A percentile compares a stretch with the other conserved stretches of the same genome.
These are phyloP conservation scores for Corythaeola cristata DNA, from an alignment of 2,113 vertebrate species.

Conservation along the genomic window DNA sequence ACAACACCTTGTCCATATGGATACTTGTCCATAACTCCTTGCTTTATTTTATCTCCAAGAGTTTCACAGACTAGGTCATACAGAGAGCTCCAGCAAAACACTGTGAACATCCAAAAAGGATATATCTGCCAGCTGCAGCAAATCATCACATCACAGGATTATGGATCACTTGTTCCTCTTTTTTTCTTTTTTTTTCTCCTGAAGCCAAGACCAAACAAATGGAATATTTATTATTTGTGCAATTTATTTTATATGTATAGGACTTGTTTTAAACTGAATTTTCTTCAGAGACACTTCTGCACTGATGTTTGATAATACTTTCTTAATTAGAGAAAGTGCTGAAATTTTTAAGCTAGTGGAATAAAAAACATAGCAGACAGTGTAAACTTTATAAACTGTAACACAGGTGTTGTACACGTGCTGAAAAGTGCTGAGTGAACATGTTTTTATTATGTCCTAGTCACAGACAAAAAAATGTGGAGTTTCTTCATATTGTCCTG, in stretches of 20 bases:
- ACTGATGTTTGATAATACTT: not conserved
- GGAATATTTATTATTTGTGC: not conserved
- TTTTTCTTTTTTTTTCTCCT: not conserved
- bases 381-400: not conserved
- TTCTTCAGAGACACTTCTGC: not conserved
- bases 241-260: not conserved
- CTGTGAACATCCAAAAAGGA: not conserved
- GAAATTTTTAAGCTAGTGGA: not conserved
- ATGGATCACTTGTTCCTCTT: not conserved
- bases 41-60: not conserved
- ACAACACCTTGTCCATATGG: not conserved
- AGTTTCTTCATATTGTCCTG: slow-evolving; percentile 15
- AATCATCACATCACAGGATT: not conserved
- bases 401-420: not conserved
- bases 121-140: not conserved
- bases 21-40: not conserved
- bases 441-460: not conserved
- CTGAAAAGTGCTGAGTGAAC: not conserved
- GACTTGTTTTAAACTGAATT: not conserved
- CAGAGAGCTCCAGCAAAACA: not conserved
- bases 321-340: not conserved
- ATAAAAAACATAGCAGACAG: not conserved
- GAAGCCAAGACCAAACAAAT: not conserved
- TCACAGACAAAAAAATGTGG: not conserved
- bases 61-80: not conserved